Conservation (phyloP, 2,113 vertebrate species). For the Hemicordylus capensis region DNA sequence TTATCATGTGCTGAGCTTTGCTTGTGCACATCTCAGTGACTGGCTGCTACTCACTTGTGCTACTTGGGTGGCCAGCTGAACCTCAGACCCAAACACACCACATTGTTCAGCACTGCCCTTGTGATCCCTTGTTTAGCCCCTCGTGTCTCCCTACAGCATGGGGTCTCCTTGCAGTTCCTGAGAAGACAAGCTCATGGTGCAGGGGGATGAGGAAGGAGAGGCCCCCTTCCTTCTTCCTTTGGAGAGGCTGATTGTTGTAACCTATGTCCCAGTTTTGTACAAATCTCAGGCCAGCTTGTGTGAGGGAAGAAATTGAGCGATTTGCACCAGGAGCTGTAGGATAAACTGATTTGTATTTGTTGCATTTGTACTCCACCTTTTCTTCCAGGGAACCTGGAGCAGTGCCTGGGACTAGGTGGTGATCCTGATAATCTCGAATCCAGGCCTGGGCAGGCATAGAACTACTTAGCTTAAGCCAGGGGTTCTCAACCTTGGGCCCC, state of each 20-base stretch:
- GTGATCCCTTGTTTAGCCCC: no score
- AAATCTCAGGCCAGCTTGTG: background rate
- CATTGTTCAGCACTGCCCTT: background rate
- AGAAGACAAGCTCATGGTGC: background rate
- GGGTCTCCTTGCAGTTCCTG: no score
- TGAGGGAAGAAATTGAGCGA: background rate
- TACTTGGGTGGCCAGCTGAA: background rate
- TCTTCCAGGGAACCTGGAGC: background rate
- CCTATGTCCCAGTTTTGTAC: background rate
- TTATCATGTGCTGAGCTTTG: background rate
- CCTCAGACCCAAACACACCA: background rate
- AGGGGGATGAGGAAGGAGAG: background rate
- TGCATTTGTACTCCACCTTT: background rate
- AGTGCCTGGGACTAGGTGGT: no score
- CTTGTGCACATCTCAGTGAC: background rate
- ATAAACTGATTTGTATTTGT: background rate
- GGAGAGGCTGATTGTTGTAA: background rate
- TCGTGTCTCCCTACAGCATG: background rate
- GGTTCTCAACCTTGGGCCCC: no score
- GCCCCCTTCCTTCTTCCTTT: background rate
- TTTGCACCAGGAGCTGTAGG: background rate
- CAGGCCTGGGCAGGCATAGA: background rate
- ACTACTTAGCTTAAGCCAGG: background rate
- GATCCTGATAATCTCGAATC: background rate
- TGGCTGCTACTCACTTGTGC: background rate